Conservation (phyloP, 2,113 vertebrate genomes). For the Hylia prasina region DNA sequence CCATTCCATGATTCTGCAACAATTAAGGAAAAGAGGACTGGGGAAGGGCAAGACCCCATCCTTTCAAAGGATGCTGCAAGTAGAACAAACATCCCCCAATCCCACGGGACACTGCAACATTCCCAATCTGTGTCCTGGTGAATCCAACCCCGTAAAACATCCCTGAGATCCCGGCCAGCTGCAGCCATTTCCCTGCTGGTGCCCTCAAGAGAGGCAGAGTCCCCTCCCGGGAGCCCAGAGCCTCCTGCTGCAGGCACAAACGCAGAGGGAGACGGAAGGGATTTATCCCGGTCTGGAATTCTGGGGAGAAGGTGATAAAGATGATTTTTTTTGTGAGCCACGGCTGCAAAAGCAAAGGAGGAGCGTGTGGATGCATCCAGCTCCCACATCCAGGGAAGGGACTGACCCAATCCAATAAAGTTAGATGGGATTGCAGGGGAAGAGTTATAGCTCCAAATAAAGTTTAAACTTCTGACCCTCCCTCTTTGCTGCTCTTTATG, state of each 20-base stretch:
- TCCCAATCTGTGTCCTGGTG: not conserved
- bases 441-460: not conserved
- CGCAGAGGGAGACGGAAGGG: not conserved
- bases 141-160: not conserved
- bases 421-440: not conserved
- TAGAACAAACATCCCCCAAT: not conserved
- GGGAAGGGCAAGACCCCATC: not conserved
- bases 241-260: not conserved
- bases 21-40: not conserved
- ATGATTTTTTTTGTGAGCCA: not conserved
- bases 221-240: not conserved
- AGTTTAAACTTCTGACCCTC: not conserved
- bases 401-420: too few species aligned
- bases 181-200: not conserved
- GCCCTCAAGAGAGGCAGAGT: not conserved
- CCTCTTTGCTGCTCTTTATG: not conserved
- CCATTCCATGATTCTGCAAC: not conserved
- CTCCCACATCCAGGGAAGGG: not conserved
- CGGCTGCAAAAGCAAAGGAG: not conserved
- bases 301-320: not conserved
- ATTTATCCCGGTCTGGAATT: not conserved
- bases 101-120: not conserved
- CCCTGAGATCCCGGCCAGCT: not conserved
- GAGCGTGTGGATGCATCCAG: not conserved
- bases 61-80: not conserved